Evolutionary conservation across 1,140 invertebrate genomes (phyloP).

Genomic region (Drosophila nigrodunni): DNA sequence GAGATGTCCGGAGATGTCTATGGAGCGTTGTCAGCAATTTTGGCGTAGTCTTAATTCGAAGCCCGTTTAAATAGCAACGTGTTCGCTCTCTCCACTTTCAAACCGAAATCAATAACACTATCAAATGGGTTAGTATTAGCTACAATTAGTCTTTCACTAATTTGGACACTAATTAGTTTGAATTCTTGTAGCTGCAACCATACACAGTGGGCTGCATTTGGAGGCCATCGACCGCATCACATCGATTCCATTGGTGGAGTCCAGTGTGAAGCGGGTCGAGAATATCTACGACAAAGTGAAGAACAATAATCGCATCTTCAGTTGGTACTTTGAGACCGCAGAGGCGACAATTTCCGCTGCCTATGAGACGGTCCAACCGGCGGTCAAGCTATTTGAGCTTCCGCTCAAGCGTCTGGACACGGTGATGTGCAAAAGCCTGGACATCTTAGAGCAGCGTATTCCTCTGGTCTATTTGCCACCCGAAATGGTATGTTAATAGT

Average conservation of each 20-base stretch:
- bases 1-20: constrained; percentile 28
- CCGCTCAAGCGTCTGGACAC: constrained; percentile 90
- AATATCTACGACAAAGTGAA: constrained; percentile 89
- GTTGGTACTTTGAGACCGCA: constrained; percentile 90
- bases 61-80: constrained; percentile 44
- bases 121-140: constrained; percentile 64
- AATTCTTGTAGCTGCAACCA: constrained; percentile 64
- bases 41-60: constrained; percentile 53
- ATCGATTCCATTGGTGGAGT: constrained; percentile 90
- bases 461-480: constrained; percentile 91
- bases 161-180: not conserved
- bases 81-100: constrained; percentile 20
- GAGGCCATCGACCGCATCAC: constrained; percentile 89
- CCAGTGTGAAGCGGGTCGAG: constrained; percentile 88
- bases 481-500: constrained; percentile 87
- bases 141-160: not conserved
- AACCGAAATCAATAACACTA: not conserved
- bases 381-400: constrained; percentile 88
- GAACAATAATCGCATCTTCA: constrained; percentile 87
- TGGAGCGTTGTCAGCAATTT: constrained; percentile 38
- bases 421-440: constrained; percentile 90
- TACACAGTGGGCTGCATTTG: constrained; percentile 82
- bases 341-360: constrained; percentile 89
- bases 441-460: constrained; percentile 91
- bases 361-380: constrained; percentile 88